Evolutionary conservation across 2,797 vertebrate genomes (phyloP).

Genomic region (Neomorphus geoffroyi): DNA sequence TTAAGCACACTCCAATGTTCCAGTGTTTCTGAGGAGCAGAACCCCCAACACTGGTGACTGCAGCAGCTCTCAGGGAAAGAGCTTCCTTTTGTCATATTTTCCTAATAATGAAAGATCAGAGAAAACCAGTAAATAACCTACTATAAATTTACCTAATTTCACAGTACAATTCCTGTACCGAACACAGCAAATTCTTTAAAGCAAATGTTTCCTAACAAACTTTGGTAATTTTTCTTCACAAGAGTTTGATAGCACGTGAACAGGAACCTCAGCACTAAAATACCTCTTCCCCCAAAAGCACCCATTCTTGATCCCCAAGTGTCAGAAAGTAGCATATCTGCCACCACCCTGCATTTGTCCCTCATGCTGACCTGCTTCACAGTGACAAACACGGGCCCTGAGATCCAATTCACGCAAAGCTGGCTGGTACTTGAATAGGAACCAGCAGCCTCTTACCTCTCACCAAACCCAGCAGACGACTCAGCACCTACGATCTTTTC

Average conservation of each 20-base stretch:
- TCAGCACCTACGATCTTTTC: background rate
- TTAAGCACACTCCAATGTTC: background rate
- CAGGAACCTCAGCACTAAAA: background rate
- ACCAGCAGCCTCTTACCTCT: accelerated
- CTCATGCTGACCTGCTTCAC: no score
- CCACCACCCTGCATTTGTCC: accelerated
- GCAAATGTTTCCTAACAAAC: background rate
- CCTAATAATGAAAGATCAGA: background rate
- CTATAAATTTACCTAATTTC: background rate
- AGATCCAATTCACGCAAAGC: background rate
- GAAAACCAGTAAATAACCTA: background rate
- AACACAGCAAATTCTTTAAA: background rate
- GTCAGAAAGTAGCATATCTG: background rate
- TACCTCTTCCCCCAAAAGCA: background rate
- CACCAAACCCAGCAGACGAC: accelerated
- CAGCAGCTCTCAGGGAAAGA: background rate
- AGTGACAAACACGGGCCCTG: accelerated
- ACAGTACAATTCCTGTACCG: accelerated
- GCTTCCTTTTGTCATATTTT: background rate
- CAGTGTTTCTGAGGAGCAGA: background rate
- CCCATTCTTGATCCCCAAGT: background rate
- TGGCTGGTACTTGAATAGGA: background rate
- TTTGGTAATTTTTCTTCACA: background rate
- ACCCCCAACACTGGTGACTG: accelerated
- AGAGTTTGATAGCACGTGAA: background rate